Evolutionary conservation across 2,797 vertebrate species (phyloP).

Genomic region (Pseudomugil gertrudae): DNA sequence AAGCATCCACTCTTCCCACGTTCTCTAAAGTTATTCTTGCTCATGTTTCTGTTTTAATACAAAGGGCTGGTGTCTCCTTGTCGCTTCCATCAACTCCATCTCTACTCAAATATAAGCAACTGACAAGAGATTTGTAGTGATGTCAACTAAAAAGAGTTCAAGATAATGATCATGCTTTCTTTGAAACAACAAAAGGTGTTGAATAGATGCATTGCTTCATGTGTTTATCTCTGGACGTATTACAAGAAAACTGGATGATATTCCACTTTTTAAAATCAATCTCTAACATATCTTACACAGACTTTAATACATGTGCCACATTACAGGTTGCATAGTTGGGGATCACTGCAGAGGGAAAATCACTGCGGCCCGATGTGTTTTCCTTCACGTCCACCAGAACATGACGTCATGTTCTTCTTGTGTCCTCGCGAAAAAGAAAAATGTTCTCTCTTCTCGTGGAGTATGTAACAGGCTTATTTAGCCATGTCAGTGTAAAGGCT

Average conservation of each 20-base stretch:
- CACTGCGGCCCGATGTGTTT: too few species aligned
- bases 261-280: constrained; percentile 1
- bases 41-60: constrained; percentile 34
- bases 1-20: constrained; percentile 59
- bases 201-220: neutral
- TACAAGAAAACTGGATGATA: neutral
- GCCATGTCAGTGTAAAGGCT: constrained; percentile 4
- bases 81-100: constrained; percentile 42
- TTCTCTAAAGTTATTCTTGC: constrained; percentile 31
- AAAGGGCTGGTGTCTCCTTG: constrained; percentile 20
- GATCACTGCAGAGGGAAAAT: too few species aligned
- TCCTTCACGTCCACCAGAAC: too few species aligned
- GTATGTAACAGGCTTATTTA: too few species aligned
- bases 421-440: too few species aligned
- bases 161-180: constrained; percentile 6
- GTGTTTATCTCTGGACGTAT: constrained; percentile 1
- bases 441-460: too few species aligned
- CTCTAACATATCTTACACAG: neutral
- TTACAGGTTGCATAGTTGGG: too few species aligned
- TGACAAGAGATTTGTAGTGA: constrained; percentile 18
- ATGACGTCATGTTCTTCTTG: too few species aligned
- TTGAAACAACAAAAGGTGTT: constrained; percentile 6
- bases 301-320: neutral
- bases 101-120: constrained; percentile 9
- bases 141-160: constrained; percentile 21